Evolutionary conservation across 1,140 invertebrate species (phyloP).

Genomic region (Drosophila jambulina): DNA sequence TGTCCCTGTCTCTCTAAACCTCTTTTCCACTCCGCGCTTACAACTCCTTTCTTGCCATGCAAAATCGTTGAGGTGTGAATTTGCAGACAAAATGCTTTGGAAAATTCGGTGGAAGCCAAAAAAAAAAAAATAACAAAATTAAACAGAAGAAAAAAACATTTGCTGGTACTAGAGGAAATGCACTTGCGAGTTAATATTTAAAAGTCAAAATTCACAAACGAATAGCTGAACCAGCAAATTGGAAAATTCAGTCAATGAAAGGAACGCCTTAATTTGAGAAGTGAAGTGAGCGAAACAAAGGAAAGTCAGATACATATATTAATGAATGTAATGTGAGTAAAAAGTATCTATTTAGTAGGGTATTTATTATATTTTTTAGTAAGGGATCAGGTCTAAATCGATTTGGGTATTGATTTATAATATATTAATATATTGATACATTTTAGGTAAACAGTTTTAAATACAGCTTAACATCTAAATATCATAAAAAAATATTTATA

Average conservation of each 20-base stretch:
- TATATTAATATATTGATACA: too few species aligned
- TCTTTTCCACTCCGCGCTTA: background rate
- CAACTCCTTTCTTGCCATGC: conserved; percentile 10
- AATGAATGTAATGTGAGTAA: background rate
- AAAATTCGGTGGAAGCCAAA: conserved; percentile 13
- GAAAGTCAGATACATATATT: background rate
- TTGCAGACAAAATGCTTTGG: conserved; percentile 48
- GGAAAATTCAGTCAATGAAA: conserved; percentile 19
- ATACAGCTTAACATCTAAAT: too few species aligned
- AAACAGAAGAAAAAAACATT: conserved; percentile 5
- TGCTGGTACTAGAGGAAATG: conserved; percentile 13
- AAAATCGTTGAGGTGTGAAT: conserved; percentile 57
- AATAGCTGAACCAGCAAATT: conserved; percentile 11
- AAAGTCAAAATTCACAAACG: conserved; percentile 19
- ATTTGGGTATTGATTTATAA: too few species aligned
- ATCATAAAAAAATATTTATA: too few species aligned
- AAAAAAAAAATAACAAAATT: conserved; percentile 14
- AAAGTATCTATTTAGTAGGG: background rate
- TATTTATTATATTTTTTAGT: too few species aligned
- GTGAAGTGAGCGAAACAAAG: background rate
- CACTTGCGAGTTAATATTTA: conserved; percentile 38
- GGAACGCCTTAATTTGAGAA: background rate
- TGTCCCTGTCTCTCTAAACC: background rate
- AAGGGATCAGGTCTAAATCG: background rate
- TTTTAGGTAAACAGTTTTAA: too few species aligned